Conservation (phyloP, 2,888 invertebrate genomes). For the Dryadula phaetusa region DNA sequence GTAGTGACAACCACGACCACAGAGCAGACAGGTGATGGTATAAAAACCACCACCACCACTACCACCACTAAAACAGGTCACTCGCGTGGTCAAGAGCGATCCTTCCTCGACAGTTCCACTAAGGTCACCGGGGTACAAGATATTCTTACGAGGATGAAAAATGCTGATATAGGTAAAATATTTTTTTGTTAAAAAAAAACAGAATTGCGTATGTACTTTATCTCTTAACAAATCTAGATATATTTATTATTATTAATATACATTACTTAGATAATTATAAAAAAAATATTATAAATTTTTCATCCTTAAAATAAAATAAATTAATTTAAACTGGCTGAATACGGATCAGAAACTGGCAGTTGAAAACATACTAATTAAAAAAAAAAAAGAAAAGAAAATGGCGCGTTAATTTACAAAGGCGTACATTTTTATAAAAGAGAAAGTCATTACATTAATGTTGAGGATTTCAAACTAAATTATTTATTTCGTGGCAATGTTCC, state of each 20-base stretch:
- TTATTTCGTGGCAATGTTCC: conserved; percentile 17
- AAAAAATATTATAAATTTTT: too few relatives aligned
- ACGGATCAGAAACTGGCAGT: neutral
- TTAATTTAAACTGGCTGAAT: neutral
- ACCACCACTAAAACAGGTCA: conserved; percentile 49
- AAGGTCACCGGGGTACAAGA: conserved; percentile 90
- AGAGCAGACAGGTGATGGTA: conserved; percentile 57
- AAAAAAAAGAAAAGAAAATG: neutral
- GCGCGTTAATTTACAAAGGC: neutral
- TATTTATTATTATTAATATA: neutral
- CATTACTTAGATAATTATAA: neutral
- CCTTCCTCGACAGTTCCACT: conserved; percentile 89
- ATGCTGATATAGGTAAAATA: conserved; percentile 87
- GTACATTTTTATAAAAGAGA: neutral
- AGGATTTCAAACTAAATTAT: conserved; percentile 1
- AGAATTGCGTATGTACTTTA: too few relatives aligned
- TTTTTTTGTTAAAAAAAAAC: neutral
- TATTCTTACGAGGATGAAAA: conserved; percentile 90
- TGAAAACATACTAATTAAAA: neutral
- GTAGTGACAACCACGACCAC: conserved; percentile 57
- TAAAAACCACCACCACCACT: conserved; percentile 58
- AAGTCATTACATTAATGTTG: neutral
- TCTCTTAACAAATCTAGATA: too few relatives aligned
- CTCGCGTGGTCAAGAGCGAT: conserved; percentile 65
- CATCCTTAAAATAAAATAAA: neutral